Evolutionary conservation across 2,797 vertebrate species (phyloP).

Genomic region (Phyllotis vaccarum): DNA sequence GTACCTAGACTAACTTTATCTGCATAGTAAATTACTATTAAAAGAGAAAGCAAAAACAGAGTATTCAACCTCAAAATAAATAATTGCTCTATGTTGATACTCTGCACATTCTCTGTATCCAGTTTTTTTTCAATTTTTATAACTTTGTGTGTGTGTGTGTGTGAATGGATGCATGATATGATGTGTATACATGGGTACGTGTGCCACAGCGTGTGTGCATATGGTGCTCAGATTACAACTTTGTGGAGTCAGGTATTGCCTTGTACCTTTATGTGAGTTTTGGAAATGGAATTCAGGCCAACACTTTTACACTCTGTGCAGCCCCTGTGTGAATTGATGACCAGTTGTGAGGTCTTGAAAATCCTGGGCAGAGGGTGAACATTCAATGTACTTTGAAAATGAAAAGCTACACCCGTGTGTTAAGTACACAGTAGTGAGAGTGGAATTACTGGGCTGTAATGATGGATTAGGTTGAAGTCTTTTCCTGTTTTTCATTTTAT

Average conservation of each 20-base stretch:
- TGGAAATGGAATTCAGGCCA: not conserved
- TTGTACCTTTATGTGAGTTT: not conserved
- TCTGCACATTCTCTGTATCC: not conserved
- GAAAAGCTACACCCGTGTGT: not conserved
- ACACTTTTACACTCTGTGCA: not conserved
- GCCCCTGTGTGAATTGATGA: not conserved
- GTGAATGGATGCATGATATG: not conserved
- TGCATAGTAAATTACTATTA: not conserved
- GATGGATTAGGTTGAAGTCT: not conserved
- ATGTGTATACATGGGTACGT: not conserved
- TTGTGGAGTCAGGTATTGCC: not conserved
- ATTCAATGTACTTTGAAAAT: conserved; percentile 24
- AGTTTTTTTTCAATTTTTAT: not conserved
- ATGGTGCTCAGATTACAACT: not conserved
- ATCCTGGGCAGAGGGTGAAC: not conserved
- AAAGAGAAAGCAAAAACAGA: not conserved
- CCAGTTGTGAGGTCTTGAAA: not conserved
- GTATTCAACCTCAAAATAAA: not conserved
- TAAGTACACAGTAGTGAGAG: not conserved
- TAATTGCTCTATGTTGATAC: not conserved
- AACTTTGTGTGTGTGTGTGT: not conserved
- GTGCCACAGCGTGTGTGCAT: not conserved
- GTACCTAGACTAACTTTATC: conserved; percentile 18
- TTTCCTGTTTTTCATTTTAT: not conserved
- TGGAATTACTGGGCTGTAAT: not conserved